Percentiles rank a stretch among this genome's conserved stretches.
These are phyloP conservation scores for Sphaeridia pumilis DNA, from an alignment of 2,888 invertebrate species.

Conservation along the genomic window DNA sequence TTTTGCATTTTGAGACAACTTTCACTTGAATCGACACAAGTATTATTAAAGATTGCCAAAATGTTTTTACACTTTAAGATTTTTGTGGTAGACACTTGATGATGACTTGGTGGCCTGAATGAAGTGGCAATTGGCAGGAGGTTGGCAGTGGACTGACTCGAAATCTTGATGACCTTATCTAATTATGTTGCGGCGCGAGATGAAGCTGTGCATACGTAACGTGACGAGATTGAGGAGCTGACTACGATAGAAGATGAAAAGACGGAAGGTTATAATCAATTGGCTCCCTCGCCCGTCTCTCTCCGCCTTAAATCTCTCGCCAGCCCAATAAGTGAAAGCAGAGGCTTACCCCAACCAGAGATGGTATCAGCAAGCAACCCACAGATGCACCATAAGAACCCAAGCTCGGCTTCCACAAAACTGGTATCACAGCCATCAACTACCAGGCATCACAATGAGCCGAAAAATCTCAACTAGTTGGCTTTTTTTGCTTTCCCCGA, in stretches of 20 bases:
- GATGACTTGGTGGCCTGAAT: background rate
- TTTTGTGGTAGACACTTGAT: no score
- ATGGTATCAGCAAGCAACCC: no score
- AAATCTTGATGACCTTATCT: background rate
- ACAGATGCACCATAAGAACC: no score
- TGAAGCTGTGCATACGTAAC: background rate
- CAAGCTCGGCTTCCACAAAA: no score
- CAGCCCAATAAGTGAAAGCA: constrained; percentile 5
- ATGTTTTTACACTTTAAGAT: background rate
- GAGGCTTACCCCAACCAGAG: no score
- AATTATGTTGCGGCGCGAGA: background rate
- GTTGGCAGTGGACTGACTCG: background rate
- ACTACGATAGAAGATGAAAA: background rate
- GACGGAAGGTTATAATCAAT: constrained; percentile 15
- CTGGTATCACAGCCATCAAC: no score
- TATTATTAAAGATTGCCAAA: background rate
- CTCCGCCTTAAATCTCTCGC: constrained; percentile 9
- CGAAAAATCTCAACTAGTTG: no score
- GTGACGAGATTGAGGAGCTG: background rate
- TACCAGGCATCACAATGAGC: no score
- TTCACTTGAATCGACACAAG: background rate
- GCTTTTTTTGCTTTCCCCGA: no score
- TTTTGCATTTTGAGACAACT: constrained; percentile 20
- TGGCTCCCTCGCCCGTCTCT: constrained; percentile 8
- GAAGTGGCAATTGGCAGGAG: background rate